phyloP scores from a whole-genome alignment of 2,113 vertebrate genomes.

The Brachypodius melanocephalos region DNA sequence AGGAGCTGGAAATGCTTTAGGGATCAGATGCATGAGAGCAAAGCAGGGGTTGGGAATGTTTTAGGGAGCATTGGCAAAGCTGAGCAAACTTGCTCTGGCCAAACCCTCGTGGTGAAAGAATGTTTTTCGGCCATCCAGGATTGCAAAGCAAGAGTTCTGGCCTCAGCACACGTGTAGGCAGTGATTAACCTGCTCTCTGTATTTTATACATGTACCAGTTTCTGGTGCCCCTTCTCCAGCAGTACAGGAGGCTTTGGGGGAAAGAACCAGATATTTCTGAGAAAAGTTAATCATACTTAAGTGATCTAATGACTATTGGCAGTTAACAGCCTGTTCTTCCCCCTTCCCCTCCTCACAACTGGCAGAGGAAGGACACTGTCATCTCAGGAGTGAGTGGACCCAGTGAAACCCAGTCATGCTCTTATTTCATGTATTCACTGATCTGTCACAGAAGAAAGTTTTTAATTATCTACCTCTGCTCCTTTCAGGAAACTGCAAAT shows the following conservation, averaged over 20 bases:
- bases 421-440: neutral
- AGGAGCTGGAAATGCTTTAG: too few species aligned
- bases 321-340: neutral
- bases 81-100: neutral
- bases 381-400: neutral
- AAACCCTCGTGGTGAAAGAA: fast-evolving
- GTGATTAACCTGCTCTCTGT: neutral
- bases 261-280: neutral
- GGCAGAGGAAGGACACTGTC: neutral
- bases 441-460: neutral
- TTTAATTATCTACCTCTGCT: neutral
- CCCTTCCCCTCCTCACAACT: neutral
- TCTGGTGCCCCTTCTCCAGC: neutral
- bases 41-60: neutral
- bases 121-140: fast-evolving
- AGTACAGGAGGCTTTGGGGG: neutral
- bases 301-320: neutral
- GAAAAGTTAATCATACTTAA: neutral
- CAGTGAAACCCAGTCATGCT: neutral
- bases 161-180: neutral
- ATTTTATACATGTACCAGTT: fast-evolving
- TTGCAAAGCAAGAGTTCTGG: neutral
- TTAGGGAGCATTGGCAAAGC: neutral
- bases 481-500: neutral
- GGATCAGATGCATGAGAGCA: too few species aligned